Base-by-base conservation (phyloP, 2,888 invertebrate genomes). In the Sphecodes monilicornis region DNA sequence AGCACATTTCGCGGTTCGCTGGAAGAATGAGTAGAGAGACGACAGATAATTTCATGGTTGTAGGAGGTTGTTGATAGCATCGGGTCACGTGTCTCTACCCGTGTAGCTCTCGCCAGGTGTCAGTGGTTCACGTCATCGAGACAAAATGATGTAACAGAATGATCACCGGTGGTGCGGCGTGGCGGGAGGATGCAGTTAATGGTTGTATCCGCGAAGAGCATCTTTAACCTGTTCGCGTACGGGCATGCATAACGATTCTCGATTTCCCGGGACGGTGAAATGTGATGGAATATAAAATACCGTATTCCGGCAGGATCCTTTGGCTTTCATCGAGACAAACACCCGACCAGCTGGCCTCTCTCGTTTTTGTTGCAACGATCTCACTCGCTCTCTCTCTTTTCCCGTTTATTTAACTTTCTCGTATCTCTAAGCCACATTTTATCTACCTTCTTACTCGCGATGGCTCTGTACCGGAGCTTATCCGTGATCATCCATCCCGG, bases 11-110 rank as follows among this genome's bases (percentile, higher is more conserved):
- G n/a, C 4, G 11, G 54, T 8, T 54, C 73, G 41, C 11, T 60
- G 18, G 54, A 18, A 29, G 60, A 29, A 74, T 41, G 60, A 43
- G 41, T 18, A 43, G 16, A 64, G 26, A 22, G 66, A 13, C 16
- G 66, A 68, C 78, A 73, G 54, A 68, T 73, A 68, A 73, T 78
- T 78, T 78, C 73, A 78, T 43, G 78, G 66, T 32, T 39, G 11
- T 26, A 64, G 73, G 32, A 26, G 18, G 22, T 22, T n/a, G 29
- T n/a, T 66, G 8, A 29, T 54, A 41, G 50, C 39, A 36, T 13
- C 6, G 39, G 43, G 11, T 54, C 54, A 54, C 22, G 26, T 26
- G 54, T 54, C 54, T 54, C 22, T 22, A 22, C 50, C 22, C 50
- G 22, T 50, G 50, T 22, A 50, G 50, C 50, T 50, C 22, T 50